A percentile compares a stretch with the other conserved stretches of the same genome.
Conservation (phyloP, 1,140 invertebrate genomes). For the Macrosteles quadrilineatus region DNA sequence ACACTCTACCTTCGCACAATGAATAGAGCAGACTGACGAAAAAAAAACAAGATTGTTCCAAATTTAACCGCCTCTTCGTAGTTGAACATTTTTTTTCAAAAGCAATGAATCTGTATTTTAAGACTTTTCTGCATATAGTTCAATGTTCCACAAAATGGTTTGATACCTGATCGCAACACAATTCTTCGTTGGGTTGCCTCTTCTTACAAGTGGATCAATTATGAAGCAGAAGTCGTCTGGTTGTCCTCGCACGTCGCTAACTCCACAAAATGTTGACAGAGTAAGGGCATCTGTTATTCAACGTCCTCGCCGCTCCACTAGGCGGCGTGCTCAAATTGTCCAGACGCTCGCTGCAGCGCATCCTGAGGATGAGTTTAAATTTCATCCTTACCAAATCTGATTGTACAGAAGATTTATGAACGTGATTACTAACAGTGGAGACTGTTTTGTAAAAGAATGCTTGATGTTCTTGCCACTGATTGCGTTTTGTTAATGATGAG, state of each 20-base stretch:
- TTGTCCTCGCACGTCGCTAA: slow-evolving; percentile 18
- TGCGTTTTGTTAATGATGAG: slow-evolving; percentile 32
- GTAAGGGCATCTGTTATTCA: slow-evolving; percentile 3
- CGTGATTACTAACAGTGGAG: slow-evolving; percentile 34
- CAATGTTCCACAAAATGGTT: slow-evolving; percentile 15
- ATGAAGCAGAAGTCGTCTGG: slow-evolving; percentile 1
- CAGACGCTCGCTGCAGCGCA: slow-evolving; percentile 37
- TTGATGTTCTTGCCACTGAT: slow-evolving; percentile 23
- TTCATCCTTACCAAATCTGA: slow-evolving; percentile 35
- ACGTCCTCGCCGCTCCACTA: slow-evolving; percentile 37
- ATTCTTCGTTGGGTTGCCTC: not conserved
- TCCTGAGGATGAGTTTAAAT: slow-evolving; percentile 36
- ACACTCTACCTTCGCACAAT: too few relatives aligned
- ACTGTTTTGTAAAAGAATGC: slow-evolving; percentile 19
- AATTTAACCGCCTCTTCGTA: not conserved
- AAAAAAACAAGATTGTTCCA: too few relatives aligned
- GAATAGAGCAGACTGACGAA: too few relatives aligned
- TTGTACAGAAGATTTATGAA: slow-evolving; percentile 1
- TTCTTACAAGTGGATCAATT: not conserved
- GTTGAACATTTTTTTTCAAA: slow-evolving; percentile 23
- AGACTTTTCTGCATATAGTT: slow-evolving; percentile 6
- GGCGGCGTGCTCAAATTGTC: slow-evolving; percentile 18
- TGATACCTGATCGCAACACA: not conserved
- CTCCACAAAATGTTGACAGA: slow-evolving; percentile 32
- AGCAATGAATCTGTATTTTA: slow-evolving; percentile 5